Percentiles rank a stretch among this genome's conserved stretches.
These are phyloP conservation scores for Papilio protenor DNA, from an alignment of 2,888 invertebrate genomes.

Conservation along the genomic window DNA sequence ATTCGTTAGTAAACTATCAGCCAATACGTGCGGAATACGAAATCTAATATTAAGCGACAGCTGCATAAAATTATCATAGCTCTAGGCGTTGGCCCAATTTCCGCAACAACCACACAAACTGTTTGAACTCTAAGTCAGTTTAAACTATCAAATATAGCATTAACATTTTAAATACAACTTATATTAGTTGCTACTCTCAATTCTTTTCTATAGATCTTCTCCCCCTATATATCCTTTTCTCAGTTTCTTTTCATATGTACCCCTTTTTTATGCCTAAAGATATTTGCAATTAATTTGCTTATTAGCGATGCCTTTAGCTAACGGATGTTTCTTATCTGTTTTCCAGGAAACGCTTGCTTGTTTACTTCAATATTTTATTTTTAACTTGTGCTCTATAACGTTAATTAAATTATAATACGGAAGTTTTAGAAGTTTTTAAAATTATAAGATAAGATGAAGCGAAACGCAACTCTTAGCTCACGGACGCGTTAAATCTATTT, in stretches of 20 bases:
- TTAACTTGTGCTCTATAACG: too few species aligned
- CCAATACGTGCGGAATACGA: slow-evolving; percentile 16
- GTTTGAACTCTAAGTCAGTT: slow-evolving; percentile 3
- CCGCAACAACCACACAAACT: slow-evolving; percentile 1
- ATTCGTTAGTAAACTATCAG: slow-evolving; percentile 18
- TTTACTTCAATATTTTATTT: neutral
- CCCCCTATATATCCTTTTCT: neutral
- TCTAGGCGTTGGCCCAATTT: slow-evolving; percentile 19
- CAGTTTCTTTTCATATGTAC: neutral
- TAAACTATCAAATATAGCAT: neutral
- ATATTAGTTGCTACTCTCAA: neutral
- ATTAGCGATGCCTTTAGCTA: neutral
- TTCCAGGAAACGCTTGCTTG: neutral
- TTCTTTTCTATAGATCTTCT: neutral
- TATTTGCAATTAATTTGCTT: neutral
- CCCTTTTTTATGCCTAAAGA: neutral
- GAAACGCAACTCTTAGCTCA: neutral
- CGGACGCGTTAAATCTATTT: slow-evolving; percentile 30
- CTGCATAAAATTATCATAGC: slow-evolving; percentile 14
- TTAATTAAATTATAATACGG: neutral
- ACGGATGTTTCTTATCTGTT: neutral
- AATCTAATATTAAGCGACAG: slow-evolving; percentile 20
- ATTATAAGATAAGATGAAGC: neutral
- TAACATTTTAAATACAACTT: neutral
- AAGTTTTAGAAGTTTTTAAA: neutral